These are phyloP conservation scores for Moxostoma hubbsi DNA, from an alignment of 2,797 vertebrate species.

Conservation along the genomic window DNA sequence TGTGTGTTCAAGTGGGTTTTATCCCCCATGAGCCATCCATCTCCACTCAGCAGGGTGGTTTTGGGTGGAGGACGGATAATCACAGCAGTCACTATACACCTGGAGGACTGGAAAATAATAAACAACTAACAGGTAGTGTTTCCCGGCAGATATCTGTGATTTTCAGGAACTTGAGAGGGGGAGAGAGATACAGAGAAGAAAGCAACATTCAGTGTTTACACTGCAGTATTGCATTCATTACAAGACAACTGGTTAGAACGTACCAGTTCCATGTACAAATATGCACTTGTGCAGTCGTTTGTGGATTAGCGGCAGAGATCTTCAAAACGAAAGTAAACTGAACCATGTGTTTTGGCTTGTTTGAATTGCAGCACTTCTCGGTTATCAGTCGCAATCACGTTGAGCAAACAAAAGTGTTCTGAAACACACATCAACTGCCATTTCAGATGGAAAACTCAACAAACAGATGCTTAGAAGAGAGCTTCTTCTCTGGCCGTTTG, in stretches of 20 bases:
- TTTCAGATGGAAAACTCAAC: constrained; percentile 35
- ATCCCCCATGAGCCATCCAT: constrained; percentile 58
- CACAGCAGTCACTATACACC: constrained; percentile 58
- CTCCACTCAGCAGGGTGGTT: constrained; percentile 57
- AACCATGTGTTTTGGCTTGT: constrained; percentile 29
- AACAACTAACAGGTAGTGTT: constrained; percentile 43
- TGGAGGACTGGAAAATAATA: constrained; percentile 52
- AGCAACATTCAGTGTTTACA: constrained; percentile 9
- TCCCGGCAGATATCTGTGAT: background rate
- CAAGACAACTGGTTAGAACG: background rate
- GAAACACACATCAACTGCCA: constrained; percentile 25
- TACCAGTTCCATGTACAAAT: background rate
- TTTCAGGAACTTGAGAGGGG: background rate
- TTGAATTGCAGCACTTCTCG: constrained; percentile 14
- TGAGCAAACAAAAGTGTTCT: constrained; percentile 45
- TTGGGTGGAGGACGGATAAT: constrained; percentile 61
- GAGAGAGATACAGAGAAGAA: background rate
- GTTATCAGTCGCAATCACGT: constrained; percentile 33
- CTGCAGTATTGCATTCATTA: constrained; percentile 18
- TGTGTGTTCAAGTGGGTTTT: constrained; percentile 48
- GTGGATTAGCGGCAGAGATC: constrained; percentile 14
- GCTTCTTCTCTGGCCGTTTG: constrained; percentile 12
- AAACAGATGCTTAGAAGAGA: constrained; percentile 46
- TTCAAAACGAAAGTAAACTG: constrained; percentile 36
- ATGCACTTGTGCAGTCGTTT: constrained; percentile 18